These are phyloP conservation scores for Agrypnia vestita DNA, from an alignment of 1,140 invertebrate species.

Conservation along the genomic window DNA sequence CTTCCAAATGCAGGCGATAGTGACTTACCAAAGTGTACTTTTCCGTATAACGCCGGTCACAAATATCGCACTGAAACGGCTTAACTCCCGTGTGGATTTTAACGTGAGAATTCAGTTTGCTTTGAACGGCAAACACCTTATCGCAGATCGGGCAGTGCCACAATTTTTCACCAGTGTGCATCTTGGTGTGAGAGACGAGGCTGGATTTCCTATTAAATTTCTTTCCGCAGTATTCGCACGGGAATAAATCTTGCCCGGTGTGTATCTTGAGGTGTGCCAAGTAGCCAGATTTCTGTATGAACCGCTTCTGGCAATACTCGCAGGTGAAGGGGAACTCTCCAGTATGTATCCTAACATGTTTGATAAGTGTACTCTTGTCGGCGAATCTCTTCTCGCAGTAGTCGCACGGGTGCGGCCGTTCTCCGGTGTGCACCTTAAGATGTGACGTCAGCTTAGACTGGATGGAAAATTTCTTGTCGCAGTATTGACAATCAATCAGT, in stretches of 20 bases:
- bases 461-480: slow-evolving; percentile 53
- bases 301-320: slow-evolving; percentile 55
- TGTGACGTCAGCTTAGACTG: slow-evolving; percentile 48
- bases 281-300: slow-evolving; percentile 58
- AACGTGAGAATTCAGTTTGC: slow-evolving; percentile 75
- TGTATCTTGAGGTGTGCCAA: slow-evolving; percentile 56
- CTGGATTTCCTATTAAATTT: slow-evolving; percentile 56
- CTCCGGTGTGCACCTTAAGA: slow-evolving; percentile 49
- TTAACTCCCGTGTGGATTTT: slow-evolving; percentile 79
- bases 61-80: slow-evolving; percentile 77
- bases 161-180: slow-evolving; percentile 57
- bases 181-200: slow-evolving; percentile 55
- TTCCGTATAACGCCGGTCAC: slow-evolving; percentile 74
- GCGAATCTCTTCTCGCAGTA: slow-evolving; percentile 51
- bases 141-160: slow-evolving; percentile 37
- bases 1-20: slow-evolving; percentile 54
- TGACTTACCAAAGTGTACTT: slow-evolving; percentile 69
- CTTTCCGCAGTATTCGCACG: slow-evolving; percentile 56
- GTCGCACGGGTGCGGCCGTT: slow-evolving; percentile 45
- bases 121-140: slow-evolving; percentile 64
- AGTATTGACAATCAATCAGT: slow-evolving; percentile 45
- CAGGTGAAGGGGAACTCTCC: slow-evolving; percentile 50
- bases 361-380: slow-evolving; percentile 53
- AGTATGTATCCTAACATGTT: slow-evolving; percentile 55
- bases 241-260: slow-evolving; percentile 52